These are phyloP conservation scores for Anabas testudineus DNA, from an alignment of 2,797 vertebrate genomes.

Conservation along the genomic window DNA sequence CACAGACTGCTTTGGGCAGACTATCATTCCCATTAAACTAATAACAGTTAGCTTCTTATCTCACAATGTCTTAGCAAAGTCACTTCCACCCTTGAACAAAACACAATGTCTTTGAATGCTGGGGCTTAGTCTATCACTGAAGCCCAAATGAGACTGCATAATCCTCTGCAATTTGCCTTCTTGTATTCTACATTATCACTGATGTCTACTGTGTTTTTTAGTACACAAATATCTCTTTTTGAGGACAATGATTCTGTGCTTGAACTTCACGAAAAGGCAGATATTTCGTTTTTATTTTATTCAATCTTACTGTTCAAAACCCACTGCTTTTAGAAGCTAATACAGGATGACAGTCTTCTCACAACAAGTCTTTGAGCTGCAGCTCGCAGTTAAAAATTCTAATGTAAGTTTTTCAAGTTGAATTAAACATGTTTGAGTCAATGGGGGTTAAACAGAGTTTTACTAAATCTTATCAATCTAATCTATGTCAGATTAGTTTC, in stretches of 20 bases:
- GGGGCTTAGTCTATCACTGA: slow-evolving; percentile 65
- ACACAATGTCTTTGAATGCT: slow-evolving; percentile 67
- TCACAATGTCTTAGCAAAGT: slow-evolving; percentile 76
- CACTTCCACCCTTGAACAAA: slow-evolving; percentile 78
- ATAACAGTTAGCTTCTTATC: slow-evolving; percentile 79
- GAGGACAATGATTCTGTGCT: slow-evolving; percentile 23
- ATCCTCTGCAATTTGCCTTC: slow-evolving; percentile 63
- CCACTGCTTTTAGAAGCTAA: neutral
- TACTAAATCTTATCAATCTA: no score
- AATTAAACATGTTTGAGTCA: neutral
- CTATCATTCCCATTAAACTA: slow-evolving; percentile 77
- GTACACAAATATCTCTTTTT: slow-evolving; percentile 21
- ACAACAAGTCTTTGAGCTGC: neutral
- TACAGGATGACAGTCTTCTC: neutral
- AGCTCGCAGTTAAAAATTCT: neutral
- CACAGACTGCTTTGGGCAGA: slow-evolving; percentile 67
- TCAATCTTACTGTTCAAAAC: slow-evolving; percentile 1
- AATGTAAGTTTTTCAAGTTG: neutral
- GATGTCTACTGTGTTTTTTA: slow-evolving; percentile 34
- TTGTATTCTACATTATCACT: slow-evolving; percentile 49
- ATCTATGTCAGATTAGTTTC: no score
- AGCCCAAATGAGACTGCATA: slow-evolving; percentile 60
- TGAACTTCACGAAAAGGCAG: slow-evolving; percentile 28
- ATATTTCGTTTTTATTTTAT: slow-evolving; percentile 8
- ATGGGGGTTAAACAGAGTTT: neutral